Evolutionary conservation across 2,113 vertebrate genomes (phyloP).

Genomic region (Neolamprologus modestus): DNA sequence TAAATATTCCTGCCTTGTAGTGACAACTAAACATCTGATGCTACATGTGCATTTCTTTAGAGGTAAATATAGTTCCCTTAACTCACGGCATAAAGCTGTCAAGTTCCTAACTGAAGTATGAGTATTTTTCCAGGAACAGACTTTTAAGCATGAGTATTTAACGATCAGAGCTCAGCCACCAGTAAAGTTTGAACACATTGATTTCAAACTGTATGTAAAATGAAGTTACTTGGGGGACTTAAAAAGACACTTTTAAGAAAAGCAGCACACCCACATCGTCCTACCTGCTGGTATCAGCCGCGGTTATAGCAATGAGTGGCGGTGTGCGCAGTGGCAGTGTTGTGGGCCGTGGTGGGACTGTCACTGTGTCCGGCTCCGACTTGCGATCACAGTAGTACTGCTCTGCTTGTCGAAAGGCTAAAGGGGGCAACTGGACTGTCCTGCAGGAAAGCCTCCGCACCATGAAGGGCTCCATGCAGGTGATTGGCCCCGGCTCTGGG

Average conservation of each 20-base stretch:
- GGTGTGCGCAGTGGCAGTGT: constrained; percentile 84
- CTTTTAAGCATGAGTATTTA: not conserved
- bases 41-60: not conserved
- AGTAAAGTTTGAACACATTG: not conserved
- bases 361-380: constrained; percentile 73
- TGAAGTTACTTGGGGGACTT: not conserved
- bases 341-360: constrained; percentile 74
- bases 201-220: not conserved
- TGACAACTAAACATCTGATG: not conserved
- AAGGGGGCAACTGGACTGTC: constrained; percentile 84
- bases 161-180: not conserved
- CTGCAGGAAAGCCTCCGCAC: constrained; percentile 86
- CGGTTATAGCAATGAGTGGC: constrained; percentile 90
- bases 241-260: not conserved
- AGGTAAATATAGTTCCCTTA: not conserved
- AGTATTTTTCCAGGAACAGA: not conserved
- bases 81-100: not conserved
- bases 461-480: constrained; percentile 81
- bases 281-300: constrained; percentile 87
- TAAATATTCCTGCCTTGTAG: not conserved
- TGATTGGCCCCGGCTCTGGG: constrained; percentile 71
- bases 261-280: not conserved
- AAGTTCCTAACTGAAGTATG: not conserved
- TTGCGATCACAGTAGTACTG: constrained; percentile 83
- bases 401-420: constrained; percentile 89